Conservation (phyloP, 2,797 vertebrate species). For the Dromococcyx pavoninus region DNA sequence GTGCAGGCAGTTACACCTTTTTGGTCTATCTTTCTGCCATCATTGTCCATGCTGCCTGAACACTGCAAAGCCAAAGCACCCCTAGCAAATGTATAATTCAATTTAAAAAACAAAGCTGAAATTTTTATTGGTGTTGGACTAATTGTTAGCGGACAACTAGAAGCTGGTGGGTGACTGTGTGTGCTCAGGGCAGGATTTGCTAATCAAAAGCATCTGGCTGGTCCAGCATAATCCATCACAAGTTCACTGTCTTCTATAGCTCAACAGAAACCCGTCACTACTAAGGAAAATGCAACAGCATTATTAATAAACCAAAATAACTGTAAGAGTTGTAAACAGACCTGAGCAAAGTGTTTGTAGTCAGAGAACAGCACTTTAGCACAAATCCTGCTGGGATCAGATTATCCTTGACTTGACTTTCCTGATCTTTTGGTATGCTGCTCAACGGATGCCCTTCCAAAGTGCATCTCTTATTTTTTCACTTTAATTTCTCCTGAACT, state of each 20-base stretch:
- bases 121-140: neutral
- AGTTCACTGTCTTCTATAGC: neutral
- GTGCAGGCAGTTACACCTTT: accelerated
- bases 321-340: accelerated
- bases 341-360: neutral
- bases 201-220: accelerated
- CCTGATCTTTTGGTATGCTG: neutral
- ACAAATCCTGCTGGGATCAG: neutral
- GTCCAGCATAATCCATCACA: neutral
- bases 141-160: neutral
- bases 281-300: accelerated
- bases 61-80: neutral
- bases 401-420: neutral
- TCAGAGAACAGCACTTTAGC: neutral
- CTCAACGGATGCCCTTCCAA: neutral
- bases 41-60: neutral
- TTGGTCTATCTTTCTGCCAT: accelerated
- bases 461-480: neutral
- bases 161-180: neutral
- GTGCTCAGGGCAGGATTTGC: neutral
- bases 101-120: neutral
- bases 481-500: slow-evolving; percentile 24
- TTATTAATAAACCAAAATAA: neutral
- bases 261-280: accelerated
- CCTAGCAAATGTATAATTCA: neutral